Conservation (phyloP, 2,888 invertebrate genomes). For the Abrostola tripartita region DNA sequence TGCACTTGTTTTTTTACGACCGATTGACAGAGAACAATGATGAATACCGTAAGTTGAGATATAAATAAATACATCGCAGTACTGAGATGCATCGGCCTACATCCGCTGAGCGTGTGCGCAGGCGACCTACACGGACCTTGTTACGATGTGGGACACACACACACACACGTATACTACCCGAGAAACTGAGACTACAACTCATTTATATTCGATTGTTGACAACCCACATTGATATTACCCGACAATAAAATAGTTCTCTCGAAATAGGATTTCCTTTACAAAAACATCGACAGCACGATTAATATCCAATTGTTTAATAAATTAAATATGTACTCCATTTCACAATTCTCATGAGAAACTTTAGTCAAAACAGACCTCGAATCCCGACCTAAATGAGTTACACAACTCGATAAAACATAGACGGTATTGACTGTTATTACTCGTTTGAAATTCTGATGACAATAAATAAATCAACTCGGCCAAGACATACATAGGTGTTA, state of each 20-base stretch:
- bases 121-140: conserved; percentile 77
- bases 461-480: conserved; percentile 28
- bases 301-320: conserved; percentile 41
- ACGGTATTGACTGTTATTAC: conserved; percentile 11
- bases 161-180: conserved; percentile 47
- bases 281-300: conserved; percentile 15
- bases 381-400: conserved; percentile 23
- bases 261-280: conserved; percentile 40
- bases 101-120: conserved; percentile 52
- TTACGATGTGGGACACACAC: conserved; percentile 70
- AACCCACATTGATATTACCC: conserved; percentile 41
- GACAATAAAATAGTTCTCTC: conserved; percentile 28
- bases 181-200: conserved; percentile 33
- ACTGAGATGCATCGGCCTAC: conserved; percentile 62
- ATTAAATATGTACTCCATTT: conserved; percentile 9
- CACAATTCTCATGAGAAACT: conserved; percentile 12
- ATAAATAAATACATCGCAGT: conserved; percentile 40
- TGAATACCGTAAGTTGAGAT: conserved; percentile 41
- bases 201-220: conserved; percentile 55
- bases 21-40: conserved; percentile 52
- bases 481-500: conserved; percentile 10
- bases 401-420: background rate
- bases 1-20: conserved; percentile 28
- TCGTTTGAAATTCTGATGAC: conserved; percentile 30
- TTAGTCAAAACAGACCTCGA: conserved; percentile 16